Evolutionary conservation across 2,113 vertebrate genomes (phyloP).

Genomic region (Colistium nudipinnis): DNA sequence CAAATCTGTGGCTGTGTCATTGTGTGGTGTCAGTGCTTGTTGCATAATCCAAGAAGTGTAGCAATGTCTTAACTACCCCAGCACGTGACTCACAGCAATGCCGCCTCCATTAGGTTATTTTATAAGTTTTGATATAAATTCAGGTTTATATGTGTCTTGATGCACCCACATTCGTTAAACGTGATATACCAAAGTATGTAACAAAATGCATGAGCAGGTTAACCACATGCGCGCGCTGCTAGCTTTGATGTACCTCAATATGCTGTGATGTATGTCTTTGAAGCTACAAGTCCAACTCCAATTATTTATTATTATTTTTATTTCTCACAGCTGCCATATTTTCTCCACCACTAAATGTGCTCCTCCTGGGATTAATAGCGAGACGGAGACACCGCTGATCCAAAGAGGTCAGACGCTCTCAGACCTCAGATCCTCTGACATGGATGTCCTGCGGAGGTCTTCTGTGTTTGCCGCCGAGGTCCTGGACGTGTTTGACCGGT

Average conservation of each 20-base stretch:
- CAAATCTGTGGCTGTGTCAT: conserved; percentile 18
- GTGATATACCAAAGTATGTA: conserved; percentile 2
- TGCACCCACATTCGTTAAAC: conserved; percentile 7
- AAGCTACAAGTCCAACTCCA: too few relatives aligned
- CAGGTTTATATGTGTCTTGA: neutral
- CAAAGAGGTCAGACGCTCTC: conserved; percentile 50
- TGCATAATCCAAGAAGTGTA: conserved; percentile 70
- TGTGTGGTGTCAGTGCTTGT: conserved; percentile 45
- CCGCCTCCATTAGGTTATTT: conserved; percentile 74
- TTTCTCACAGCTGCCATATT: conserved; percentile 44
- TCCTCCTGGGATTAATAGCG: conserved; percentile 29
- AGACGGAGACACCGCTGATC: conserved; percentile 38
- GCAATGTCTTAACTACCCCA: conserved; percentile 59
- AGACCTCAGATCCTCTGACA: conserved; percentile 59
- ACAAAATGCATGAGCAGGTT: neutral
- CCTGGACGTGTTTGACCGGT: conserved; percentile 91
- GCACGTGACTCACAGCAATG: conserved; percentile 68
- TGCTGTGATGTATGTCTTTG: too few relatives aligned
- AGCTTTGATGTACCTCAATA: too few relatives aligned
- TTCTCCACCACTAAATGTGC: conserved; percentile 10
- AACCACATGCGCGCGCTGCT: neutral
- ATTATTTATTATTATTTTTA: too few relatives aligned
- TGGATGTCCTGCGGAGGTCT: conserved; percentile 89
- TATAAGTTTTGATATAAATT: conserved; percentile 64
- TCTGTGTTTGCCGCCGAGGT: conserved; percentile 90